A percentile compares a stretch with the other conserved stretches of the same genome.
Evolutionary conservation across 1,140 invertebrate genomes (phyloP).

Genomic region (Aporrectodea caliginosa): DNA sequence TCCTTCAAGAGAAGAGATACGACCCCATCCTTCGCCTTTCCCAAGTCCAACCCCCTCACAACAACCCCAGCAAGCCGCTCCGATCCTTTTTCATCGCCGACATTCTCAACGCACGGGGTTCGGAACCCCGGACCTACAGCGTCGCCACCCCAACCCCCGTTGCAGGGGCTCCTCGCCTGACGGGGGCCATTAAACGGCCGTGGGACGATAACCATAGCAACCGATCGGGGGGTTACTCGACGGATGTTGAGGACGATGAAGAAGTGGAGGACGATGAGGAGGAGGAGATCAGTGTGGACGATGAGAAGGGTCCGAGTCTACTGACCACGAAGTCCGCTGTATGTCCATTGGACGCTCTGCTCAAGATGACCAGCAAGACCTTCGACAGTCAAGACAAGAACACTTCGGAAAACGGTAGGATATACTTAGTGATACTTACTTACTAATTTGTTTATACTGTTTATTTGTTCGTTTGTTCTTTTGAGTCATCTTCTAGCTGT

Average conservation of each 20-base stretch:
- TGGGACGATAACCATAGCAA: slow-evolving; percentile 4
- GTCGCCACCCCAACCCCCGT: no score
- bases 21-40: not conserved
- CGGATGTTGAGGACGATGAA: not conserved
- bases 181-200: slow-evolving; percentile 1
- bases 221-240: not conserved
- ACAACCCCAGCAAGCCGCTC: not conserved
- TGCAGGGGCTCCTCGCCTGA: not conserved
- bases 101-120: not conserved
- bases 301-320: not conserved
- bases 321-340: not conserved
- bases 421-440: no score
- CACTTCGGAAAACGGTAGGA: not conserved
- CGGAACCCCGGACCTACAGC: not conserved
- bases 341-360: slow-evolving; percentile 8
- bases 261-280: not conserved
- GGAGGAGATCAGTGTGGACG: not conserved
- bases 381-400: not conserved
- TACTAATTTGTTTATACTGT: no score
- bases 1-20: not conserved
- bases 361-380: slow-evolving; percentile 16
- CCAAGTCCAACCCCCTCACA: not conserved
- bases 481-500: no score
- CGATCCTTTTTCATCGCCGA: slow-evolving; percentile 16
- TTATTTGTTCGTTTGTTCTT: no score